Base-by-base conservation (phyloP, 1,140 invertebrate genomes). In the Diuraphis noxia region DNA sequence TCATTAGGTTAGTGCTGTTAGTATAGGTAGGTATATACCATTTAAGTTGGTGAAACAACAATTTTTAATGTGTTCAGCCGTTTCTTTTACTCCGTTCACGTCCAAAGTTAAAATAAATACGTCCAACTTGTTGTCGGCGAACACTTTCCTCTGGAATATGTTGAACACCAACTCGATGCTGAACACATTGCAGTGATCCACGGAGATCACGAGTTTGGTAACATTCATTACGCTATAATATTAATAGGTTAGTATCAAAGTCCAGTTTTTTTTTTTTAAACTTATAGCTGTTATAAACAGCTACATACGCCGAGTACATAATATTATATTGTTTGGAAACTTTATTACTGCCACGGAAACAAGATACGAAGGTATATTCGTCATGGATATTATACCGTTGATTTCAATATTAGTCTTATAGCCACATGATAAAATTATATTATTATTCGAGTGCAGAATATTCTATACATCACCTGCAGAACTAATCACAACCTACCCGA, bases 21-120 rank as follows among this genome's bases (percentile, higher is more conserved):
- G 9, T 41, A 25, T 40, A 4, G 13, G 34, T 85, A 23, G 25
- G 40, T 85, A 25, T 0, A 3, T 91, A 91, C 89, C 89, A 13
- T 91, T 82, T 34, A 91, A 17, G n/a, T 91, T 91, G 23, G 63
- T 82, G 52, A 91, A 91, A 82, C 40, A 43, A 40, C 77, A 81
- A 17, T 49, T 91, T 30, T 82, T 46, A 17, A 91, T 49, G 21
- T 49, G 30, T 9, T 41, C 41, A 10, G 34, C 43, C 77, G 40
- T 38, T 38, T 52, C 77, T 40, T 30, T 82, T 21, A 82, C 89
- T 38, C 40, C 25, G 9, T 30, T 7, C 34, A 52, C 34, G 2
- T 82, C 36, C 7, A 25, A 40, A 38, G 89, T 91, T 30, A 91
- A 6, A 25, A 91, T 49, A 23, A 40, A 82, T 4, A 91, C 21